These are phyloP conservation scores for Stichodactyla mertensii DNA, from an alignment of 64 coral and sea anemone genomes.

Conservation along the genomic window DNA sequence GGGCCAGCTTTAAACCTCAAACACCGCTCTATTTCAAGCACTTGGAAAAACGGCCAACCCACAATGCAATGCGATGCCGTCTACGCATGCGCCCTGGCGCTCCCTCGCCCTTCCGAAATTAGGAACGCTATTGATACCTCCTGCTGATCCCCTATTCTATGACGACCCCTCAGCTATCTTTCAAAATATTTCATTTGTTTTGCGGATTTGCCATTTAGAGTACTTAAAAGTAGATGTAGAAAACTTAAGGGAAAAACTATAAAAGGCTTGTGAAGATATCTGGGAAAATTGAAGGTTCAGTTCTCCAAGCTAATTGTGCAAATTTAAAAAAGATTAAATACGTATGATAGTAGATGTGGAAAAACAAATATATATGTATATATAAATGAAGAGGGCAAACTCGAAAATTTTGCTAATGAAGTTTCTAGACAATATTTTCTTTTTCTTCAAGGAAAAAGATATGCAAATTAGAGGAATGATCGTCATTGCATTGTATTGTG, in stretches of 20 bases:
- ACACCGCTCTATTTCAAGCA: conserved; percentile 95
- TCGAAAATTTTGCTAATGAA: too few relatives aligned
- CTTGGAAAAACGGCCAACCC: conserved; percentile 97
- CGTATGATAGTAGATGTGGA: too few relatives aligned
- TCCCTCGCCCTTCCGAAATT: conserved; percentile 30
- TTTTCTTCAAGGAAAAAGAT: neutral
- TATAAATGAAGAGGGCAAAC: too few relatives aligned
- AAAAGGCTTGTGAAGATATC: too few relatives aligned
- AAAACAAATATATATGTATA: too few relatives aligned
- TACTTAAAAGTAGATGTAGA: too few relatives aligned
- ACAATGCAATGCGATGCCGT: conserved; percentile 65
- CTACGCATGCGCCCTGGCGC: neutral
- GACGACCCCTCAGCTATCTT: neutral
- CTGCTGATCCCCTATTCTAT: neutral
- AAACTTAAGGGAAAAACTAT: too few relatives aligned
- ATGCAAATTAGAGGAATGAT: neutral
- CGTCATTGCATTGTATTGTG: conserved; percentile 38
- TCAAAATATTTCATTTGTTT: neutral
- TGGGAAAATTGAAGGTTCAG: too few relatives aligned
- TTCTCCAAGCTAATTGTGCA: too few relatives aligned
- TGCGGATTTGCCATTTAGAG: too few relatives aligned
- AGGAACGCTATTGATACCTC: neutral
- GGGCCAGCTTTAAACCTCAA: conserved; percentile 85
- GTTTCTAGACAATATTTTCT: too few relatives aligned
- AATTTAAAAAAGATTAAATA: too few relatives aligned